phyloP scores from a whole-genome alignment of 2,113 vertebrate species.

The Petrocephalus microphthalmus region DNA sequence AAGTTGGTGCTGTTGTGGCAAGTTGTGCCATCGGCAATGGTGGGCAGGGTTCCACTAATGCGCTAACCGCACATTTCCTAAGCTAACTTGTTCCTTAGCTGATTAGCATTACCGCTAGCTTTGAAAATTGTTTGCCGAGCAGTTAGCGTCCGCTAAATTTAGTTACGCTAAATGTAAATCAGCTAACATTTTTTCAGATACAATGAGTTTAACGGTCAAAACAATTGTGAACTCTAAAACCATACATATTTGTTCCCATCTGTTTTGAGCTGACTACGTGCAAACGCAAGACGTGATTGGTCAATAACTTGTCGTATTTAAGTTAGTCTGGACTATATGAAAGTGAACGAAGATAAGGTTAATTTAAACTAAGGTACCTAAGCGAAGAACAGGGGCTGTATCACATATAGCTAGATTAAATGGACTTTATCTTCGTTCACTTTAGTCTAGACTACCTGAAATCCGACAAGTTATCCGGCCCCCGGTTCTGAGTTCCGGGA shows the following conservation, averaged over 20 bases:
- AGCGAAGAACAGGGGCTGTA: no score
- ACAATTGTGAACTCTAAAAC: background rate
- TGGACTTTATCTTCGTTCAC: no score
- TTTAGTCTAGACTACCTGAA: no score
- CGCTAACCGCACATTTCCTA: background rate
- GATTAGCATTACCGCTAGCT: background rate
- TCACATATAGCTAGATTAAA: no score
- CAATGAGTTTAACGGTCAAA: background rate
- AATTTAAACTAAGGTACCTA: no score
- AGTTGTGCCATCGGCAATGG: background rate
- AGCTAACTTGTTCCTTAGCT: background rate
- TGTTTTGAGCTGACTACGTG: background rate
- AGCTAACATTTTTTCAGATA: background rate
- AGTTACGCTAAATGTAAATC: background rate
- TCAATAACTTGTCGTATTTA: background rate
- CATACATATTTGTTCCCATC: background rate
- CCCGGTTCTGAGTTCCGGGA: no score
- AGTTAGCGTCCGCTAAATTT: background rate
- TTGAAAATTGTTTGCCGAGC: background rate
- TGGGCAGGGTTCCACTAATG: background rate
- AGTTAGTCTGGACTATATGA: background rate
- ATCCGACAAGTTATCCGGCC: no score
- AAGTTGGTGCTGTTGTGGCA: background rate
- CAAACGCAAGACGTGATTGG: background rate
- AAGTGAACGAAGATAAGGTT: background rate